Evolutionary conservation across 2,888 invertebrate species (phyloP), one percentile per base, ranked within the genome.

Genomic region (Ceriagrion tenellum): DNA sequence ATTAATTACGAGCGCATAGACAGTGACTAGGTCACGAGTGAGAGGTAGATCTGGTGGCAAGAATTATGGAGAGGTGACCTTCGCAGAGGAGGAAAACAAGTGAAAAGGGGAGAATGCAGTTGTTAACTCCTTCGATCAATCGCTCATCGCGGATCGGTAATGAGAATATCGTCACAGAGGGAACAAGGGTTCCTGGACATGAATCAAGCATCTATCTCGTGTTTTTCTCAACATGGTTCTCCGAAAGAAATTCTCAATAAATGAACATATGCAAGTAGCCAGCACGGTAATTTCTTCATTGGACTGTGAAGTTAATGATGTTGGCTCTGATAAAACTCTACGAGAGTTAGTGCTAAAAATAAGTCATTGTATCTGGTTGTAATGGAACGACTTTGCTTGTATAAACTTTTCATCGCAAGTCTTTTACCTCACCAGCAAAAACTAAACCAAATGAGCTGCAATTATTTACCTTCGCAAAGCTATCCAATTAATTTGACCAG

Each of bases 1-100:
- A 81, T 81, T 81, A 81, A 81, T 81, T 81, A 81, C 26, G 81
- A 18, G 12, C 81, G 81, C 81, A 30, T 81, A 81, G 81, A 81
- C 26, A 35, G 35, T 81, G 81, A 35, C 81, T 81, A 81, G 81
- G 81, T 81, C 81, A 81, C 81, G 16, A 81, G 81, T 81, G 81
- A 81, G 69, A 81, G 81, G 81, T 35, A 81, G 81, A 81, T 35
- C 81, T 30, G 12, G 18, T 81, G 81, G 81, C 81, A 81, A 35
- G 81, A 81, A 81, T 12, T 18, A 81, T 26, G 0, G 30, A 4
- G 81, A 81, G 81, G 18, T 81, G 81, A 81, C 81, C 81, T 81
- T 81, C 81, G 81, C 13, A 18, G 0, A 16, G 81, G n/a, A 81
- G 35, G 81, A 81, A 81, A 81, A 81, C 81, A 81, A 69, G 18